Evolutionary conservation across 2,113 vertebrate genomes (phyloP), one percentile per base, ranked within the genome.

Genomic region (Chaetura pelagica): DNA sequence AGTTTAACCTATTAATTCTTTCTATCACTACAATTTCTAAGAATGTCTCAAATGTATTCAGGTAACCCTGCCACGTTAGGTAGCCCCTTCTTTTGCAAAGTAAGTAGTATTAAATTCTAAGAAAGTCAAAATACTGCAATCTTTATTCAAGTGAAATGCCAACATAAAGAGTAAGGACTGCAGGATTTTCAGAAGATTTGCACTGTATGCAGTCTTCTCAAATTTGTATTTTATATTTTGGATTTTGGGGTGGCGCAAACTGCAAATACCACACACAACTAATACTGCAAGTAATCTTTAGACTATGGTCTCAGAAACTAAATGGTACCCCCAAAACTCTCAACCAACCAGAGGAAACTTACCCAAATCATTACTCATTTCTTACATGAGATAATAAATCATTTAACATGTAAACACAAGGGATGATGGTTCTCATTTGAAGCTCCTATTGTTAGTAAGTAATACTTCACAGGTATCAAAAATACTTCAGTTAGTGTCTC

Each of bases 391-490:
- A 73, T n/a, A 88, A 74, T 22, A 75, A 75, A 64, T 72, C 69
- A 86, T 86, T 85, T 69, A 91, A 95, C 48, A 75, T 87, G 96
- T 96, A 97, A 97, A 98, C 95, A 97, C 73, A 96, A 85, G 6
- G 38, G 30, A 42, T 61, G 57, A 79, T 58, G 20, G 59, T 68
- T 94, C 94, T 91, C 52, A 42, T 91, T 78, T 85, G 54, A 85
- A 80, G 63, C 15, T 89, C 40, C 40, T 61, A 24, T 6, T 73
- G 77, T 91, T 52, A 49, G 59, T 68, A 94, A 92, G 68, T 96
- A 97, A 90, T 63, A 91, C 96, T 95, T 58, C 62, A 90, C 40
- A 91, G 90, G 80, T 90, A 91, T 92, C 90, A 90, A 87, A 95
- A 95, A 89, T 67, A 97, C 77, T 89, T 94, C 12, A 78, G 81